These are phyloP conservation scores for Nibea coibor DNA, from an alignment of 2,113 vertebrate genomes.

Conservation along the genomic window DNA sequence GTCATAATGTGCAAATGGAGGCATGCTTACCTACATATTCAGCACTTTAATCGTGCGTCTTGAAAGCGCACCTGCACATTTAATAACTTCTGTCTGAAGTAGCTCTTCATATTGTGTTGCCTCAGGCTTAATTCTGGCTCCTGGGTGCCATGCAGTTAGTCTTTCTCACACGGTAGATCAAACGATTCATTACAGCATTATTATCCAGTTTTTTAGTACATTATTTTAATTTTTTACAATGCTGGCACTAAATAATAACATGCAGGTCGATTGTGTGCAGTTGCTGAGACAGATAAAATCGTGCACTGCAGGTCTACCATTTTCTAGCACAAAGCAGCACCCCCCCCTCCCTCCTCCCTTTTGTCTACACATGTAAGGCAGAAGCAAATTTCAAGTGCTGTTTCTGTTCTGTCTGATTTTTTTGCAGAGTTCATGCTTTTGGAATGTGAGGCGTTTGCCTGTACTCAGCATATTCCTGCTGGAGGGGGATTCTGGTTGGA, in stretches of 20 bases:
- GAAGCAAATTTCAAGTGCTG: conserved; percentile 20
- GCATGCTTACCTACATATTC: background rate
- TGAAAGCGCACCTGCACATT: conserved; percentile 8
- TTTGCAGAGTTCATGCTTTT: conserved; percentile 44
- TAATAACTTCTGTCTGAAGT: background rate
- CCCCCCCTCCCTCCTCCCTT: background rate
- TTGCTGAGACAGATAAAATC: background rate
- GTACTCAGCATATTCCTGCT: conserved; percentile 64
- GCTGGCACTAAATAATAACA: background rate
- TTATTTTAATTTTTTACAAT: background rate
- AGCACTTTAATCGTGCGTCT: background rate
- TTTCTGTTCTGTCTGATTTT: conserved; percentile 26
- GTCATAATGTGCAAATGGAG: background rate
- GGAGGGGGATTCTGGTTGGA: conserved; percentile 29
- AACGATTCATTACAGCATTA: background rate
- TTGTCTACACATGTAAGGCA: conserved; percentile 12
- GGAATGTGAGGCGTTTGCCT: conserved; percentile 66
- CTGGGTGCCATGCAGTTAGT: background rate
- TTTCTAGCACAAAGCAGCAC: background rate
- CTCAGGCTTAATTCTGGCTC: background rate
- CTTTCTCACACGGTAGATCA: background rate
- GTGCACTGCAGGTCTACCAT: background rate
- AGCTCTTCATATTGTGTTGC: background rate
- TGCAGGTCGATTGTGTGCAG: background rate
- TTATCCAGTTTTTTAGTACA: background rate